Percentiles rank a stretch among this genome's conserved stretches.
Evolutionary conservation across 1,140 invertebrate genomes (phyloP).

Genomic region (Brevipalpus yothersi): DNA sequence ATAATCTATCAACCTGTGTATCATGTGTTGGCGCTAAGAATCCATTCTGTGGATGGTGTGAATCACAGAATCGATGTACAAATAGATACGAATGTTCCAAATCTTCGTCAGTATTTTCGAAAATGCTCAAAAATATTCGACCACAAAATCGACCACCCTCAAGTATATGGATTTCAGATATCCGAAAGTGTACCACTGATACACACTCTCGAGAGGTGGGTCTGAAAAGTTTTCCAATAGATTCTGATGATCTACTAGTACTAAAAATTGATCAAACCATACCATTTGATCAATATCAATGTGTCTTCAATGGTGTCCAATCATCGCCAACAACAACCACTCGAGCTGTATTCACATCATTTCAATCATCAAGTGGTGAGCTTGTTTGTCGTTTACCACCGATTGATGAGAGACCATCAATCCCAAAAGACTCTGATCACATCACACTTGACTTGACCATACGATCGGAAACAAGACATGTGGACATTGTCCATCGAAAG

Average conservation of each 20-base stretch:
- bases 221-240: background rate
- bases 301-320: conserved; percentile 50
- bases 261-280: background rate
- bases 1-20: conserved; percentile 16
- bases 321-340: conserved; percentile 32
- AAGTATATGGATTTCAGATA: background rate
- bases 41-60: conserved; percentile 96
- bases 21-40: conserved; percentile 66
- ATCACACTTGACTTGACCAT: conserved; percentile 73
- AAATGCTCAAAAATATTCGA: no score
- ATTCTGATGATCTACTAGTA: background rate
- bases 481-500: conserved; percentile 68
- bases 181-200: background rate
- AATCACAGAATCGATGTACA: conserved; percentile 55
- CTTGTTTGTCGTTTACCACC: conserved; percentile 60
- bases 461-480: conserved; percentile 70
- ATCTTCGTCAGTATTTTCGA: no score
- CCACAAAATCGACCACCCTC: background rate
- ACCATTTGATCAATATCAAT: conserved; percentile 41
- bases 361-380: conserved; percentile 35
- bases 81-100: background rate
- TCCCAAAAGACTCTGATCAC: conserved; percentile 56
- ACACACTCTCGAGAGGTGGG: background rate
- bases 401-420: conserved; percentile 43
- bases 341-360: conserved; percentile 50